Evolutionary conservation across 2,113 vertebrate genomes (phyloP), one percentile per base, ranked within the genome.

Genomic region (Lepidiolamprologus cunningtoni): DNA sequence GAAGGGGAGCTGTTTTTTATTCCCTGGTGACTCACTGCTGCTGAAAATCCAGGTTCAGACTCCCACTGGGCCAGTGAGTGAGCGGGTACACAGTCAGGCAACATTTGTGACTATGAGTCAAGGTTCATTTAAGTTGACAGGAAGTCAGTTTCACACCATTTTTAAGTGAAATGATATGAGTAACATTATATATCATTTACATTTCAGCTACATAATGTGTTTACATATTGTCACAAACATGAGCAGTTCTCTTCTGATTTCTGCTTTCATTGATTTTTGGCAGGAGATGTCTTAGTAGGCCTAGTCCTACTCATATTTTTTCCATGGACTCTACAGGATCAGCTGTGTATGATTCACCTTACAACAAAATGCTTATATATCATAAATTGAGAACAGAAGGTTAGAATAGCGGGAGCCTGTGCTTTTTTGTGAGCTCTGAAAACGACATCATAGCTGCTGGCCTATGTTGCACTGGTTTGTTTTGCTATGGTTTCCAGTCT

Each of bases 401-500:
- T 50, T 76, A 50, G 71, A 50, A 19, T 17, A 76, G 23, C 23
- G 0, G 37, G 35, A 71, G 66, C 35, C 37, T 37, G n/a, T 4
- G 7, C 37, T 73, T 73, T 45, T 45, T 45, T 73, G 23, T 3
- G 21, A 26, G 14, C 42, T 76, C 14, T 28, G 42, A 76, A 76
- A 50, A 28, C 0, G 9, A 50, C 71, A 50, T 50, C 42, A 31
- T 19, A 78, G 71, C 42, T 78, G 23, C 16, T 19, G 42, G 42
- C 16, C 42, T 28, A 45, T 19, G 23, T 47, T 78, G 23, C 9
- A 19, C 26, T 31, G 42, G 26, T 50, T 21, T 33, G 47, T 71
- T 93, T 94, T 94, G 88, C 91, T 89, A 90, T 95, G 92, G 93
- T 94, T 95, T 92, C 89, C 86, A 26, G 14, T 47, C 35, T 87